phyloP scores from a whole-genome alignment of 2,888 invertebrate species.

The Sinopyrophorus schimmeli region DNA sequence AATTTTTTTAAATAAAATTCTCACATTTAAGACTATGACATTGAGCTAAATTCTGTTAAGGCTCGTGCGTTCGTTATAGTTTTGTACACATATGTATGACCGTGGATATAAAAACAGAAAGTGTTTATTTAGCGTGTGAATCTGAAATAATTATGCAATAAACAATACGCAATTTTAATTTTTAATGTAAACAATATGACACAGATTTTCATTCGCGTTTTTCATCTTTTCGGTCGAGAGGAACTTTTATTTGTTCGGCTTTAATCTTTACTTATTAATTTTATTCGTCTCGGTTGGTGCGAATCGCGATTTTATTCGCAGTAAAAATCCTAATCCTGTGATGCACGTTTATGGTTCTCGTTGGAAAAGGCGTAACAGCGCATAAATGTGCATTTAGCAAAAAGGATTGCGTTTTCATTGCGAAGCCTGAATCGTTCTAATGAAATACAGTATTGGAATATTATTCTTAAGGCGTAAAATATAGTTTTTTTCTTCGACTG shows the following conservation, averaged over 20 bases:
- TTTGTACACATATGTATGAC: conserved; percentile 38
- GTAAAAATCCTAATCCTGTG: conserved; percentile 46
- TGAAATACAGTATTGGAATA: conserved; percentile 43
- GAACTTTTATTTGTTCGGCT: too few species aligned
- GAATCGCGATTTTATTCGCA: conserved; percentile 16
- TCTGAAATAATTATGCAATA: conserved; percentile 27
- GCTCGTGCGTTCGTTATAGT: conserved; percentile 41
- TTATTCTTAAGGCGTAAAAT: conserved; percentile 38
- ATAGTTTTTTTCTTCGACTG: conserved; percentile 32
- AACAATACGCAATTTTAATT: conserved; percentile 20
- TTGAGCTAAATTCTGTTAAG: conserved; percentile 52
- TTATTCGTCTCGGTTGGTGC: not conserved
- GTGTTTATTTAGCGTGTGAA: conserved; percentile 32
- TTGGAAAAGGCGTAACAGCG: conserved; percentile 46
- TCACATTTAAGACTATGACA: conserved; percentile 52
- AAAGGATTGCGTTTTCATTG: conserved; percentile 43
- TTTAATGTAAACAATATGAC: conserved; percentile 14
- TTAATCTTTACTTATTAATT: too few species aligned
- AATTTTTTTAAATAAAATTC: conserved; percentile 51
- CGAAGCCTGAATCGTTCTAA: conserved; percentile 34
- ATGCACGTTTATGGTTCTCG: conserved; percentile 47
- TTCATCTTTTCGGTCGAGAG: too few species aligned
- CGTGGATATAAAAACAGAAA: conserved; percentile 34
- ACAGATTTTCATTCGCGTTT: not conserved
- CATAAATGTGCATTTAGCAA: conserved; percentile 45